phyloP scores from a whole-genome alignment of 2,113 vertebrate genomes.

The Isichthys henryi region DNA sequence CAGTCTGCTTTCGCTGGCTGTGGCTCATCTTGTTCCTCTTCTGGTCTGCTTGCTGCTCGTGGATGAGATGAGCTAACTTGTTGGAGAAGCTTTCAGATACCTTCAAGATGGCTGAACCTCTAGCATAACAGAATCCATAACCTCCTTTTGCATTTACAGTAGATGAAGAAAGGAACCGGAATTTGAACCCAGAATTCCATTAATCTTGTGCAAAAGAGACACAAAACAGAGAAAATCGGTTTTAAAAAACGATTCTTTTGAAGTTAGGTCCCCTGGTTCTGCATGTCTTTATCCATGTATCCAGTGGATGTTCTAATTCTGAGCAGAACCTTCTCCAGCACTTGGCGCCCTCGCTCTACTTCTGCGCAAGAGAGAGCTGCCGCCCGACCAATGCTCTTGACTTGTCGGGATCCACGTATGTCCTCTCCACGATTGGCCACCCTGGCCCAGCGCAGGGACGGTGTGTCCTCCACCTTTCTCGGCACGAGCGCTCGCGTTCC shows the following conservation, averaged over 20 bases:
- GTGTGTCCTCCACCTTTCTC: slow-evolving; percentile 35
- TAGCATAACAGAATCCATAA: background rate
- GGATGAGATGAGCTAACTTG: background rate
- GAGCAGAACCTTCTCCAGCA: slow-evolving; percentile 17
- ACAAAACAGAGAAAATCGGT: background rate
- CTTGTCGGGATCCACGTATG: slow-evolving; percentile 31
- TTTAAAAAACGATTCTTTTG: background rate
- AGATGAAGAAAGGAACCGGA: background rate
- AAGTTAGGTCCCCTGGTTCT: background rate
- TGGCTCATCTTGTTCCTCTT: background rate
- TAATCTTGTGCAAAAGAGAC: slow-evolving; percentile 11
- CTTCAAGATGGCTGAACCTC: slow-evolving; percentile 11
- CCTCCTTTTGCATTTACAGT: background rate
- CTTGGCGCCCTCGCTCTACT: slow-evolving; percentile 27
- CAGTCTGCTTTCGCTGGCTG: slow-evolving; percentile 43
- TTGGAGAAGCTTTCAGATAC: background rate
- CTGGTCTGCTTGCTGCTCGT: background rate
- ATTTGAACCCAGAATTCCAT: background rate
- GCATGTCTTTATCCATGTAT: slow-evolving; percentile 10
- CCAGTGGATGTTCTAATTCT: slow-evolving; percentile 31
- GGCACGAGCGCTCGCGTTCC: slow-evolving; percentile 19
- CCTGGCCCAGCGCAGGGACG: slow-evolving; percentile 13
- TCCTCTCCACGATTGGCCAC: slow-evolving; percentile 36
- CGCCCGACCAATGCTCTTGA: slow-evolving; percentile 34
- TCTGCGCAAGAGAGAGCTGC: slow-evolving; percentile 33